Conservation (phyloP, 2,888 invertebrate genomes). For the Leucophenga maculata region DNA sequence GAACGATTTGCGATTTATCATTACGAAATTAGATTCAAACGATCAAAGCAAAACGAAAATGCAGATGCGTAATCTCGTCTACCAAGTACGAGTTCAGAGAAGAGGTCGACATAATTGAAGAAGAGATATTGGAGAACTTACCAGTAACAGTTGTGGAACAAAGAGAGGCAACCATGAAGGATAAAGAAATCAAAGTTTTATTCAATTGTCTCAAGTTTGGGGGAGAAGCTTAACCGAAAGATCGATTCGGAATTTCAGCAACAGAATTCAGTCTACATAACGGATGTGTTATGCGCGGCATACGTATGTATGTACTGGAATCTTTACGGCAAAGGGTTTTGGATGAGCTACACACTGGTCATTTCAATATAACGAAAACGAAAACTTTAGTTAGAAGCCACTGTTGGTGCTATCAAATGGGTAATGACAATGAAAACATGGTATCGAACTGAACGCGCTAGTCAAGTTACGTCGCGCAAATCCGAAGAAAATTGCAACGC, state of each 20-base stretch:
- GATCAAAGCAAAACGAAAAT: conserved; percentile 36
- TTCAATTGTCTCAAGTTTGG: conserved; percentile 7
- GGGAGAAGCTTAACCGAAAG: neutral
- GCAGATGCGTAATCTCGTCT: conserved; percentile 44
- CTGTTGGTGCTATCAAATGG: conserved; percentile 47
- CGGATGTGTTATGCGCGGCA: conserved; percentile 29
- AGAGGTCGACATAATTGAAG: conserved; percentile 26
- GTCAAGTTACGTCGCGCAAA: conserved; percentile 23
- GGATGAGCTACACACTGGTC: conserved; percentile 37
- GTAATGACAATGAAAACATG: conserved; percentile 44
- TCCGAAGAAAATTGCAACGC: conserved; percentile 27
- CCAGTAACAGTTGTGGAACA: conserved; percentile 35
- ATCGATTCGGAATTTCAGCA: conserved; percentile 15
- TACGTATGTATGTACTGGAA: conserved; percentile 22
- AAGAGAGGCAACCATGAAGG: conserved; percentile 13
- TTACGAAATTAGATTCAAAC: conserved; percentile 38
- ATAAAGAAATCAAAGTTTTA: conserved; percentile 13
- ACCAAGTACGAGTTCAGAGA: conserved; percentile 46
- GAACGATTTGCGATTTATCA: conserved; percentile 42
- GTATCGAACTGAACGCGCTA: conserved; percentile 33
- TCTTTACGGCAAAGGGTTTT: conserved; percentile 22
- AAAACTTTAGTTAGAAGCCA: conserved; percentile 39
- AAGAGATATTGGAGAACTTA: conserved; percentile 34
- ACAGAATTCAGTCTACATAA: conserved; percentile 29
- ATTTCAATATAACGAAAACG: conserved; percentile 39